Base-by-base conservation (phyloP, 2,888 invertebrate species). In the Clostera curtula region DNA sequence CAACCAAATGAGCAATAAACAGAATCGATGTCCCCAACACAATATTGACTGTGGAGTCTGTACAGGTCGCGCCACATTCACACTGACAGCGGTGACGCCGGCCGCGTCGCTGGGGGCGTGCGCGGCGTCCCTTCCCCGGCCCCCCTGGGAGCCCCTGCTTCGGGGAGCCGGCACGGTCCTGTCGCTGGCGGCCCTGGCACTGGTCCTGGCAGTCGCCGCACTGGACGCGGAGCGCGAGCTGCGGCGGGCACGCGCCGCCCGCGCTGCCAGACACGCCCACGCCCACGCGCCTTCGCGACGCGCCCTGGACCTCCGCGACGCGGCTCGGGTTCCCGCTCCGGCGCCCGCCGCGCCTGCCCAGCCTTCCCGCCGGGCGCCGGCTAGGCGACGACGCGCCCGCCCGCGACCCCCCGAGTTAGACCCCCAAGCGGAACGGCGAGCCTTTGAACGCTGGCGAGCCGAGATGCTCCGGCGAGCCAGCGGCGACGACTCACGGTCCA, bases 221-320 rank as follows among this genome's bases (percentile, higher is more conserved):
- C 54, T 48, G 15, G 48, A 49, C 45, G 48, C 48, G 32, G 48
- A 48, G 49, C 43, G 42, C 30, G 55, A 27, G 36, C 35, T 70
- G 62, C 47, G 60, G 40, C 36, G 56, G 20, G 31, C 41, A 5
- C 36, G 52, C 61, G 84, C 31, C 70, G 84, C 30, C 83, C 87
- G 24, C 73, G n/a, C n/a, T n/a, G 28, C 86, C 86, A n/a, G n/a
- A n/a, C n/a, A 18, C 49, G 16, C 77, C 88, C 24, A 74, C 74
- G 43, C 72, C 89, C 40, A 86, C 89, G 57, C 67, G n/a, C n/a
- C n/a, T n/a, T n/a, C 82, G 23, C 85, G 89, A 40, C 60, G 31
- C 46, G 36, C 42, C 29, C 49, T 61, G 12, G 53, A 67, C 40
- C 36, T 41, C 58, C 54, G 32, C 40, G 56, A 36, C 36, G 30